Percentiles rank a stretch among this genome's conserved stretches.
Conservation (phyloP, 1,140 invertebrate species). For the Ruditapes philippinarum region DNA sequence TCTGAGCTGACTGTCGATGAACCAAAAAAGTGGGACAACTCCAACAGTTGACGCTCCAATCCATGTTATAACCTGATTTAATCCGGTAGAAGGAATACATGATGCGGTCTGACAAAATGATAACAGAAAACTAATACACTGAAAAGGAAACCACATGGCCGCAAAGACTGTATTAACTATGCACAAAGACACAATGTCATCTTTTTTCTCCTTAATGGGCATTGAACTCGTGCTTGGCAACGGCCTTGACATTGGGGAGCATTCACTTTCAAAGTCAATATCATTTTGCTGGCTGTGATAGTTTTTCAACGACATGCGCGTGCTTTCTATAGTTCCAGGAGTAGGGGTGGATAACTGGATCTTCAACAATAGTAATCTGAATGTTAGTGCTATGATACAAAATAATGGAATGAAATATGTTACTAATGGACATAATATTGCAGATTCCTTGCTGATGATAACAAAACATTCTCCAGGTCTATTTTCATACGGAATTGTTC, state of each 20-base stretch:
- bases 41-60: conserved; percentile 38
- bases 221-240: not conserved
- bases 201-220: not conserved
- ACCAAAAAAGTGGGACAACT: conserved; percentile 24
- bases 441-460: conserved; percentile 19
- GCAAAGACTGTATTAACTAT: not conserved
- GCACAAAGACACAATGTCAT: conserved; percentile 9
- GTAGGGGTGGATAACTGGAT: not conserved
- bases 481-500: conserved; percentile 31
- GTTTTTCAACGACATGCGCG: not conserved
- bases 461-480: conserved; percentile 28
- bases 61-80: conserved; percentile 49
- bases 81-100: conserved; percentile 10
- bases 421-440: conserved; percentile 48
- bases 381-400: not conserved
- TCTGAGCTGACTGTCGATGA: not conserved
- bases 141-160: conserved; percentile 50
- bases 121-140: conserved; percentile 30
- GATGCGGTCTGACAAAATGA: conserved; percentile 14
- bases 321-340: not conserved
- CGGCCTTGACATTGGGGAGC: not conserved
- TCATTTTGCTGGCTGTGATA: not conserved
- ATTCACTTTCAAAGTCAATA: not conserved
- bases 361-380: conserved; percentile 19
- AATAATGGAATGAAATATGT: conserved; percentile 48